Conservation (phyloP, 2,888 invertebrate genomes). For the Pseudococcus jackbeardsleyi region DNA sequence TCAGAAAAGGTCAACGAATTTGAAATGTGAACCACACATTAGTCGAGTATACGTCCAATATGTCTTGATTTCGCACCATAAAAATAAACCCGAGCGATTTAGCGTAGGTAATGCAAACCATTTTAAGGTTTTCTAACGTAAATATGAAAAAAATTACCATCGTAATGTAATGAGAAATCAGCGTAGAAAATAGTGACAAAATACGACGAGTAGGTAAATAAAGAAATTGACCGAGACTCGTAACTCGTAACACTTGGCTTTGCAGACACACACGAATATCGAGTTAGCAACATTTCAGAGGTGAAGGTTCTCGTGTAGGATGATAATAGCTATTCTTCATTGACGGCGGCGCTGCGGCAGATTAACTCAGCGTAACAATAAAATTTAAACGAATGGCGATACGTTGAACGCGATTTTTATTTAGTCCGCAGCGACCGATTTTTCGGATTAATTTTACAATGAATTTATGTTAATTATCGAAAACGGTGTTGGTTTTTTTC, state of each 20-base stretch:
- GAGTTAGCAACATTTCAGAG: slow-evolving; percentile 26
- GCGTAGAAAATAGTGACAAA: neutral
- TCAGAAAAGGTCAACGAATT: neutral
- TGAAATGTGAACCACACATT: neutral
- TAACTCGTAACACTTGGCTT: neutral
- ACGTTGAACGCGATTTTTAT: slow-evolving; percentile 6
- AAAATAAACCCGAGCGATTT: neutral
- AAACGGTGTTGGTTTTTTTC: neutral
- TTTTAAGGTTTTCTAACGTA: neutral
- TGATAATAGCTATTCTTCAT: neutral
- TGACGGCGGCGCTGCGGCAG: neutral
- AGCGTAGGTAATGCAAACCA: neutral
- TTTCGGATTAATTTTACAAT: neutral
- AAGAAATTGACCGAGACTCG: neutral
- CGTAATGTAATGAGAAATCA: neutral
- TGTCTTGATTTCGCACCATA: neutral
- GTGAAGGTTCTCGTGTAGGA: slow-evolving; percentile 43
- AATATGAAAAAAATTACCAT: neutral
- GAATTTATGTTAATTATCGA: neutral
- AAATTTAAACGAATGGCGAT: neutral
- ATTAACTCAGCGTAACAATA: neutral
- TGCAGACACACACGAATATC: slow-evolving; percentile 2
- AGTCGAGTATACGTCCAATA: neutral
- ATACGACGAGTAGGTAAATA: neutral
- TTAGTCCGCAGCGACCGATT: neutral